Conservation (phyloP, 1,140 invertebrate genomes). For the Ruditapes philippinarum region DNA sequence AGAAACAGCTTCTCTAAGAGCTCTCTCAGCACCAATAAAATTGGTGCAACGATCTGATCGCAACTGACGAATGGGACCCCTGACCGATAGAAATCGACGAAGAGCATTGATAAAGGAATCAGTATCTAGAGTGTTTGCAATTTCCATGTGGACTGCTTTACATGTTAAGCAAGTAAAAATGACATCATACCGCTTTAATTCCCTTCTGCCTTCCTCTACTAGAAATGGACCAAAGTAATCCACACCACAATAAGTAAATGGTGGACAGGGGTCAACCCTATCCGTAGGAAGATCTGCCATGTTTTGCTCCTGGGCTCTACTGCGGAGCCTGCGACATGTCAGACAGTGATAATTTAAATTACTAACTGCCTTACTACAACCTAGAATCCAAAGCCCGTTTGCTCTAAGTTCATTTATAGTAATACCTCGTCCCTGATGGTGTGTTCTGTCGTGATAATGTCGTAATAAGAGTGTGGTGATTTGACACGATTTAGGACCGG, state of each 20-base stretch:
- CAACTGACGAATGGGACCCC: not conserved
- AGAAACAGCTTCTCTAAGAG: not conserved
- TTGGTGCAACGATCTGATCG: slow-evolving; percentile 19
- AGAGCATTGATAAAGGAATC: too few species aligned
- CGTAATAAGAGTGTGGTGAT: slow-evolving; percentile 53
- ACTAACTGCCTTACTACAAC: not conserved
- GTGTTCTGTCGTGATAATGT: slow-evolving; percentile 63
- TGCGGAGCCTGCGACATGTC: not conserved
- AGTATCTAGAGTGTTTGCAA: slow-evolving; percentile 6
- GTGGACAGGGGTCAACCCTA: slow-evolving; percentile 34
- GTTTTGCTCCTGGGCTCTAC: not conserved
- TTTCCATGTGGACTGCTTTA: slow-evolving; percentile 74
- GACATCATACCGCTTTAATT: slow-evolving; percentile 67
- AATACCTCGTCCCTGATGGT: slow-evolving; percentile 69
- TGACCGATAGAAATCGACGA: slow-evolving; percentile 24
- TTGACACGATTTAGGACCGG: slow-evolving; percentile 50
- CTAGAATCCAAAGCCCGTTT: slow-evolving; percentile 44
- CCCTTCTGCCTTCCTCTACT: slow-evolving; percentile 62
- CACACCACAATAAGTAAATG: slow-evolving; percentile 67
- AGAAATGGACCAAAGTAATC: slow-evolving; percentile 72
- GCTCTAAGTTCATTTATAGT: slow-evolving; percentile 4
- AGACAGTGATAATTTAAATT: not conserved
- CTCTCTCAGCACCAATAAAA: slow-evolving; percentile 21
- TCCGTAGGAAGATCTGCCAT: slow-evolving; percentile 69
- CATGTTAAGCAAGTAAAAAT: slow-evolving; percentile 70